Percentiles rank a stretch among this genome's conserved stretches.
Evolutionary conservation across 1,140 invertebrate species (phyloP).

Genomic region (Zaprionus capensis): DNA sequence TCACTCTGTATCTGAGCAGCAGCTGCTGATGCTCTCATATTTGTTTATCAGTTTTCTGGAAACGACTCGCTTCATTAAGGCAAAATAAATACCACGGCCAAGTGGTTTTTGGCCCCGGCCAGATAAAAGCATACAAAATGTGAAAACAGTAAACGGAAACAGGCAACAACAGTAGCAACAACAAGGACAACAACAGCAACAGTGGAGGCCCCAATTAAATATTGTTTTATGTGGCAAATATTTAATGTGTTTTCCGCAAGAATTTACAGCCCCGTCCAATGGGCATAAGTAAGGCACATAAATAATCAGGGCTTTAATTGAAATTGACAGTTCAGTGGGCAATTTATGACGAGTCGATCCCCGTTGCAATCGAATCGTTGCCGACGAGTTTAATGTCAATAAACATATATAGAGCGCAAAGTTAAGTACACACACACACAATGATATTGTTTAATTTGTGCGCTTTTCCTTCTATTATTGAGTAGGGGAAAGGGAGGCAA

Average conservation of each 20-base stretch:
- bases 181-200: not conserved
- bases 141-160: not conserved
- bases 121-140: conserved; percentile 48
- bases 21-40: conserved; percentile 73
- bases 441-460: not conserved
- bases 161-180: not conserved
- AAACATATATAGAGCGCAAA: conserved; percentile 8
- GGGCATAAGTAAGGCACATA: conserved; percentile 34
- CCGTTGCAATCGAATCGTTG: not conserved
- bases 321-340: conserved; percentile 36
- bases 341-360: conserved; percentile 36
- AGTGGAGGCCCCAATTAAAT: conserved; percentile 39
- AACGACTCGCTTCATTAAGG: conserved; percentile 66
- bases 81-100: conserved; percentile 78
- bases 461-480: not conserved
- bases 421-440: conserved; percentile 1
- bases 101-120: conserved; percentile 59
- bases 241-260: conserved; percentile 34
- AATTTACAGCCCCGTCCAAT: conserved; percentile 16
- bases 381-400: conserved; percentile 9
- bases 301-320: conserved; percentile 50
- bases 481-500: not conserved
- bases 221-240: conserved; percentile 42
- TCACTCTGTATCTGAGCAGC: conserved; percentile 5
- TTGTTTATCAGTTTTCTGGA: conserved; percentile 68